These are phyloP conservation scores for Plusia festucae DNA, from an alignment of 2,888 invertebrate genomes.

Conservation along the genomic window DNA sequence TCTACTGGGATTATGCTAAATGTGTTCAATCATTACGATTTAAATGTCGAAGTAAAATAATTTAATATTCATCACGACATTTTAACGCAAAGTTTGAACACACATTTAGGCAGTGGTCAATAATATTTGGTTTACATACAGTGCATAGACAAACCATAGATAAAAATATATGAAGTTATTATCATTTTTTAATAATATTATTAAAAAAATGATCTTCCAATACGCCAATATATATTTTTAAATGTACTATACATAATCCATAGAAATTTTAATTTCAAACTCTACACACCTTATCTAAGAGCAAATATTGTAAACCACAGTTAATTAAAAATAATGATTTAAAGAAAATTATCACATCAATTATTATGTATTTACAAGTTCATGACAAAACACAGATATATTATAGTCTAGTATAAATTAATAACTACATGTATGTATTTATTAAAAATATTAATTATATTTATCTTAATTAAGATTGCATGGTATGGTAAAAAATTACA, in stretches of 20 bases:
- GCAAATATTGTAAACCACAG: conserved; percentile 25
- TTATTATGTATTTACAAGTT: conserved; percentile 63
- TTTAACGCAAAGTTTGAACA: conserved; percentile 24
- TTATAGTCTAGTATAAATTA: conserved; percentile 59
- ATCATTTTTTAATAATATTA: too few relatives aligned
- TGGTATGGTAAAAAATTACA: conserved; percentile 42
- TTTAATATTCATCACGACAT: conserved; percentile 32
- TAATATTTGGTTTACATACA: conserved; percentile 18
- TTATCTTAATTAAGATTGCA: conserved; percentile 50
- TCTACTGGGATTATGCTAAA: conserved; percentile 52
- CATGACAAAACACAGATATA: conserved; percentile 43
- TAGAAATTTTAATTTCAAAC: not conserved
- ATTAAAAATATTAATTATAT: conserved; percentile 57
- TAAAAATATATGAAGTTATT: too few relatives aligned
- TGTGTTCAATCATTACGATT: conserved; percentile 22
- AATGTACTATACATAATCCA: not conserved
- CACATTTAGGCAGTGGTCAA: conserved; percentile 15
- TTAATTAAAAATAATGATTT: conserved; percentile 40
- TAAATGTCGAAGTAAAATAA: conserved; percentile 26
- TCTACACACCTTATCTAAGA: not conserved
- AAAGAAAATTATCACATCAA: conserved; percentile 70
- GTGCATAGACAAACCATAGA: not conserved
- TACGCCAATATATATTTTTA: not conserved
- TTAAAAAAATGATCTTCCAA: too few relatives aligned
- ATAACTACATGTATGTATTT: conserved; percentile 50